These are phyloP conservation scores for Chirona hameri DNA, from an alignment of 2,888 invertebrate species.

Conservation along the genomic window DNA sequence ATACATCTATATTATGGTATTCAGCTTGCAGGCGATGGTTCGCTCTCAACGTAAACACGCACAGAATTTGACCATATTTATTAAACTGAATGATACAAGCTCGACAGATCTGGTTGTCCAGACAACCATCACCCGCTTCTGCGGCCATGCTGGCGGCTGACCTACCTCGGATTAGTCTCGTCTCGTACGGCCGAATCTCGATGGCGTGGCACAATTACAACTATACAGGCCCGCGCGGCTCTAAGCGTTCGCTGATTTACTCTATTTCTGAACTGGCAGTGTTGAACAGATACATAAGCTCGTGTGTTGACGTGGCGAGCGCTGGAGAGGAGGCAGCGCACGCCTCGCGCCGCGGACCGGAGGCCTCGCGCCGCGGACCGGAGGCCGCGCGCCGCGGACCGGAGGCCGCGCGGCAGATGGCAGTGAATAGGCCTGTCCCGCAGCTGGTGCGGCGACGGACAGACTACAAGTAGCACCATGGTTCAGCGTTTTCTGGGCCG, in stretches of 20 bases:
- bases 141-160: too few species aligned
- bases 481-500: background rate
- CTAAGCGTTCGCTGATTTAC: background rate
- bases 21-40: background rate
- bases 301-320: background rate
- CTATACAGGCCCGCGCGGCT: background rate
- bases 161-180: too few species aligned
- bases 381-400: background rate
- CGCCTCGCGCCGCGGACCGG: background rate
- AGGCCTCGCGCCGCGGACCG: background rate
- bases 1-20: background rate
- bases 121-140: too few species aligned
- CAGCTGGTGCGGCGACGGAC: background rate
- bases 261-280: background rate
- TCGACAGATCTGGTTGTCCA: too few species aligned
- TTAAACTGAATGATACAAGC: too few species aligned
- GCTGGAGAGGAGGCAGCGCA: background rate
- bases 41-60: too few species aligned
- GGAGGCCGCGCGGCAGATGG: background rate
- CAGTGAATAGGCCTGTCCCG: background rate
- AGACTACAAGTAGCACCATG: slow-evolving; percentile 24
- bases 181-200: too few species aligned
- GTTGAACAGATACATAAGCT: slow-evolving; percentile 26
- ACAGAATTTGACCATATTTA: too few species aligned
- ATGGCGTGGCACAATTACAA: background rate